Base-by-base conservation (phyloP, 2,113 vertebrate species). In the Lathamus discolor region DNA sequence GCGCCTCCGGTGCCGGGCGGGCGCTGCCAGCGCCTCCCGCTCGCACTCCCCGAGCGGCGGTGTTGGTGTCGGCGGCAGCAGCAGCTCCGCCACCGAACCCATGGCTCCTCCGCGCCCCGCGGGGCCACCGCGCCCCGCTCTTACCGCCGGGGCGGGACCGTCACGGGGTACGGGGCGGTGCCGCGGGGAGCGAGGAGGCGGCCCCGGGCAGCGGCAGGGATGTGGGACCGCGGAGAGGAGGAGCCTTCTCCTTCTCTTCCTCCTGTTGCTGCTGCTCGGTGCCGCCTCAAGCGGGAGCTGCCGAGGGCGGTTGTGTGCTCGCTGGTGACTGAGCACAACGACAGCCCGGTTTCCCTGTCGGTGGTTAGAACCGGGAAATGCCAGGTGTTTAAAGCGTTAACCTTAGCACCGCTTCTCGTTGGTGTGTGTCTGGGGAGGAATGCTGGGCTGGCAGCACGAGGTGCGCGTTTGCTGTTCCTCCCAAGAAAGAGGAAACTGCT, bases 81-180 rank as follows among this genome's bases (percentile, higher is more conserved):
- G 95, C 75, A 96, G 80, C 85, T 96, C 89, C 63, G 91, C 68
- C 25, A 88, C 94, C 18, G 97, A 97, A 31, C 96, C 97, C 98
- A 96, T 98, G 86, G 55, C 29, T n/a, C 11, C 35, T 54, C 70
- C 39, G 23, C 19, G 61, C 69, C 51, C 10, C n/a, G 27, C 28
- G 2, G 6, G 17, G 9, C 59, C 59, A 35, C 11, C 68, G 29
- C 55, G 23, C 25, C 69, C 37, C 16, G 66, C 85, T 62, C 59
- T 76, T n/a, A 5, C 76, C 64, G 75, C 84, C 74, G 54, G 63
- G 96, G 96, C 88, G 93, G 70, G 96, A 78, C 39, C 55, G 54
- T 63, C 70, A 51, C 93, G 89, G 86, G 90, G 78, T 27, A 16
- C 37, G 37, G 51, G 18, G 43, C 61, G 83, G 87, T 0, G 83